phyloP scores from a whole-genome alignment of 2,888 invertebrate species.

The Thecocarcelia acutangulata region DNA sequence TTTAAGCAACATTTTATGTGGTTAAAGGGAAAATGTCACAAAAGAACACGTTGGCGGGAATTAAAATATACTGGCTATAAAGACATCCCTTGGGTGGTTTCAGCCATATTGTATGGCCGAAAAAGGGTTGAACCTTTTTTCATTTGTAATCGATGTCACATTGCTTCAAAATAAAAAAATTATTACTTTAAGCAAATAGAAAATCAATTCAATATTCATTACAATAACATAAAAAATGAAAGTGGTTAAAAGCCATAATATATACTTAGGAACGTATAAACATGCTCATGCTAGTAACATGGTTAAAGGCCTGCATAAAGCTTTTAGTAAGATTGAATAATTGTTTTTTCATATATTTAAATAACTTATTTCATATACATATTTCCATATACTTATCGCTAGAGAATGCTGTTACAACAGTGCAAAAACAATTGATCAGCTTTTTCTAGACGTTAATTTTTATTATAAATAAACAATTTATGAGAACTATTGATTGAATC shows the following conservation, averaged over 20 bases:
- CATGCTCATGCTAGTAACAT: too few relatives aligned
- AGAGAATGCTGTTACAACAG: too few relatives aligned
- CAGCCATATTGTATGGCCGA: conserved; percentile 31
- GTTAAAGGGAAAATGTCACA: conserved; percentile 4
- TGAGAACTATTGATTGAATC: too few relatives aligned
- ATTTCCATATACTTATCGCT: too few relatives aligned
- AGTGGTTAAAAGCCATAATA: conserved; percentile 33
- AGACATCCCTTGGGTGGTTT: conserved; percentile 26
- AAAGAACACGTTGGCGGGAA: not conserved
- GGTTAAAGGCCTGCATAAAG: too few relatives aligned
- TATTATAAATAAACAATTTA: too few relatives aligned
- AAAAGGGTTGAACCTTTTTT: conserved; percentile 51
- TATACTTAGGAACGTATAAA: not conserved
- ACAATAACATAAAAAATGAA: conserved; percentile 14
- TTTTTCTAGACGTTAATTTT: too few relatives aligned
- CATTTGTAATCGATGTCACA: conserved; percentile 18
- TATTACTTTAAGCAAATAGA: conserved; percentile 41
- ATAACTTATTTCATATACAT: too few relatives aligned
- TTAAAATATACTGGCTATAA: not conserved
- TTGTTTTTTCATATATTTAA: too few relatives aligned
- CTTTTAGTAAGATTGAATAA: too few relatives aligned
- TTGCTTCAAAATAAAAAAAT: conserved; percentile 26
- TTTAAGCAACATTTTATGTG: not conserved
- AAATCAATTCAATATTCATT: conserved; percentile 63
- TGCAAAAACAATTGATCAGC: too few relatives aligned